Conservation (phyloP, 64 coral and sea anemone genomes). For the Dendrophyllia cribrosa region DNA sequence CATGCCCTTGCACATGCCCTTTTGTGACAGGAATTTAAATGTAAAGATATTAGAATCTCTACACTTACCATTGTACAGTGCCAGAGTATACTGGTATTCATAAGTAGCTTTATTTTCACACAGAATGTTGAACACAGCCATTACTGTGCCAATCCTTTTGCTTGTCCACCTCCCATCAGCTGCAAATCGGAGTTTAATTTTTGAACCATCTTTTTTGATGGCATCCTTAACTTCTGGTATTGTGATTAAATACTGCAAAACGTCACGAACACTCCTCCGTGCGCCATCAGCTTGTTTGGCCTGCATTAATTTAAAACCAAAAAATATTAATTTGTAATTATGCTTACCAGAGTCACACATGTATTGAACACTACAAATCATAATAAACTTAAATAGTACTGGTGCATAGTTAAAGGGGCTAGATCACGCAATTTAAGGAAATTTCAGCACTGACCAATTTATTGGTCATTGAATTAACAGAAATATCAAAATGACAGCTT, state of each 20-base stretch:
- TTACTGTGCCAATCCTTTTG: slow-evolving; percentile 46
- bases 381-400: too few relatives aligned
- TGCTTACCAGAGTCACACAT: too few relatives aligned
- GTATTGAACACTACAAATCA: too few relatives aligned
- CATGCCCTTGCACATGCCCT: too few relatives aligned
- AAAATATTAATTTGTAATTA: too few relatives aligned
- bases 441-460: too few relatives aligned
- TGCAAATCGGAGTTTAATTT: slow-evolving; percentile 43
- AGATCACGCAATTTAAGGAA: too few relatives aligned
- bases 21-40: too few relatives aligned
- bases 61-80: slow-evolving; percentile 57
- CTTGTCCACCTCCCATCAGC: slow-evolving; percentile 55
- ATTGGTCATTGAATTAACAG: too few relatives aligned
- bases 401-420: too few relatives aligned
- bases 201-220: not conserved
- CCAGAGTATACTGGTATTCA: slow-evolving; percentile 52
- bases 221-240: slow-evolving; percentile 1
- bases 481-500: too few relatives aligned
- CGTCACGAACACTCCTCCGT: slow-evolving; percentile 13
- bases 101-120: slow-evolving; percentile 3
- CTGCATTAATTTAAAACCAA: not conserved
- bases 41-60: too few relatives aligned
- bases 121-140: slow-evolving; percentile 50
- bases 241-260: not conserved
- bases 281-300: slow-evolving; percentile 11